Base-by-base conservation (phyloP, 1,140 invertebrate species). In the Pseudomyrmex cubaensis region DNA sequence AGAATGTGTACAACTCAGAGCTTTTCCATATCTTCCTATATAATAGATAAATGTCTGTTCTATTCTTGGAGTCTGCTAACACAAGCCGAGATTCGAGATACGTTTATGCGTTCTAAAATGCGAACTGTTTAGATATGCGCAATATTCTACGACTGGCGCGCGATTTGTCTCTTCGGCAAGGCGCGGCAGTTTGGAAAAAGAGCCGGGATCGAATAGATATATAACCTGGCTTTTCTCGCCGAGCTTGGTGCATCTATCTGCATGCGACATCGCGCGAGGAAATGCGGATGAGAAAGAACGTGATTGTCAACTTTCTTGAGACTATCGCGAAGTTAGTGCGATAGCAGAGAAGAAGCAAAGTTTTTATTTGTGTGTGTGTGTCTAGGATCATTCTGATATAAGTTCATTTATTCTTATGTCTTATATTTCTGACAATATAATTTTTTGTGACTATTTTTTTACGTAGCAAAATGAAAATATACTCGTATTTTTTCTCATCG, bases 111-210 rank as follows among this genome's bases (percentile, higher is more conserved):
- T 82, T 82, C 70, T 82, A 82, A 35, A 82, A 82, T 82, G 78
- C 78, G 70, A 59, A 50, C 61, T 70, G 69, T 73, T 82, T 82
- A 75, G 78, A 75, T 82, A 82, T 82, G 78, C 59, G 78, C 76
- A 80, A 80, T 80, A 80, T 80, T 35, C 76, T 80, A 66, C 76
- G 76, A 80, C 66, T 80, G 76, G 76, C 76, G 76, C 66, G 66
- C 76, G 76, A 80, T 80, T 72, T 72, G 76, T 80, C 76, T 80
- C 54, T 54, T 35, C 78, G 57, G 59, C 78, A n/a, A 73, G 35
- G 70, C 67, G 70, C 67, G 57, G 78, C 78, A 59, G 70, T 75
- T 75, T 70, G 78, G 78, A 82, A 80, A 80, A 80, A 75, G 78
- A 75, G 70, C 46, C 12, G 48, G 69, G 72, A 73, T 64, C 74